Conservation (phyloP, 53 echinoderm and acorn worm genomes). For the Apostichopus leukothele region DNA sequence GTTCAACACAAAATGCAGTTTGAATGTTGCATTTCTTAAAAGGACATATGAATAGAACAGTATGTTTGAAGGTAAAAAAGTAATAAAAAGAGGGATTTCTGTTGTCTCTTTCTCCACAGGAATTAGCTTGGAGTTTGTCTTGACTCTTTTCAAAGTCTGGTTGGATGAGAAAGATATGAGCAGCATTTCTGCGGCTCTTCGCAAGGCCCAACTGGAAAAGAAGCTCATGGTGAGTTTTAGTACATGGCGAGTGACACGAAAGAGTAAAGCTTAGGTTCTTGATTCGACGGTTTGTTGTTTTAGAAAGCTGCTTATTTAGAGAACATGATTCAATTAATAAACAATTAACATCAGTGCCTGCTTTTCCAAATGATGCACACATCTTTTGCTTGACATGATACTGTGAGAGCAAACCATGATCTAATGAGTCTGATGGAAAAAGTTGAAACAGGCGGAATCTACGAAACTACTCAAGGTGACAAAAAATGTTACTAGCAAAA, state of each 20-base stretch:
- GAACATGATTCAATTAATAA: no score
- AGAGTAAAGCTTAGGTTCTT: no score
- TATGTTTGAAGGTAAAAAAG: no score
- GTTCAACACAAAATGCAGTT: no score
- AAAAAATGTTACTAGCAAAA: neutral
- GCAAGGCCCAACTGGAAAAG: slow-evolving; percentile 80
- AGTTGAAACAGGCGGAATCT: no score
- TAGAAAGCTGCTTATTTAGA: neutral
- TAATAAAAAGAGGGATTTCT: no score
- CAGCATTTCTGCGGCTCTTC: slow-evolving; percentile 59
- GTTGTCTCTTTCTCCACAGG: slow-evolving; percentile 51
- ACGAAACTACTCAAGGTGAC: no score
- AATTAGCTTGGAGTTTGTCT: slow-evolving; percentile 83
- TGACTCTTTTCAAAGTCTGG: slow-evolving; percentile 74
- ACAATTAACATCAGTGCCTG: no score
- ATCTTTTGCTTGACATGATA: slow-evolving; percentile 11
- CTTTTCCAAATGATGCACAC: slow-evolving; percentile 24
- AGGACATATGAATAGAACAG: no score
- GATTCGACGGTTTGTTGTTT: neutral
- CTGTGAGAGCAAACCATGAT: slow-evolving; percentile 3
- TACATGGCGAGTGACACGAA: no score
- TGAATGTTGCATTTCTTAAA: no score
- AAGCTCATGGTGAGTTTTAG: slow-evolving; percentile 69
- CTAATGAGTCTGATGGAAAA: slow-evolving; percentile 28
- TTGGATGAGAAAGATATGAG: slow-evolving; percentile 74